Base-by-base conservation (phyloP, 2,888 invertebrate species). In the Stenodera caucasica region DNA sequence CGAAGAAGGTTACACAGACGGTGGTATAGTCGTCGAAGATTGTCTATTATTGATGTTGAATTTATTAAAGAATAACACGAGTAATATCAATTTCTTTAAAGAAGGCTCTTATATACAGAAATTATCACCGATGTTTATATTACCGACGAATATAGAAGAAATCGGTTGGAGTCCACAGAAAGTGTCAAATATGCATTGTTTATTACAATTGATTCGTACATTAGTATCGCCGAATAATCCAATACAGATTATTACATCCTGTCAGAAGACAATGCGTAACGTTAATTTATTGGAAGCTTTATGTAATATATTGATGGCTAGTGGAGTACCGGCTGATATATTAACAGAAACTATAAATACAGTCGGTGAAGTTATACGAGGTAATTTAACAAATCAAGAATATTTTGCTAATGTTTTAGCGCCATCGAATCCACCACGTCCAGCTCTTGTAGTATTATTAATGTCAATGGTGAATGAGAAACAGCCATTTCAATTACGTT, bases 391-490 rank as follows among this genome's bases (percentile, higher is more conserved):
- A 11, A 98, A 97, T 80, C 99, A 99, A 81, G 93, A 96, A 72
- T 94, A 90, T 75, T 88, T 99, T 70, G 90, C 93, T 0, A 86
- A 89, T 54, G 93, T 98, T 2, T 88, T 92, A 85, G 97, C 96
- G 14, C 97, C 97, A 0, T 94, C 94, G 1, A 92, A 88, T 70
- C 97, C 98, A 5, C 96, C 97, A 2, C 87, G 97, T 58, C 94
- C 98, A 0, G 96, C 96, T 0, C 90, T 98, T 55, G 93, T 98
- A 0, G 94, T 98, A 49, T 83, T 99, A 7, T 82, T 99, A 8
- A 95, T 98, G 93, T 97, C 98, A 0, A 98, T 99, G 96, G 95
- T 96, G 6, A 97, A 98, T 78, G 98, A 99, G 78, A 97, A 96
- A 75, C 99, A 99, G 78, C 92, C 96, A 0, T 92, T 98, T 77